These are phyloP conservation scores for Gastracanthus pulcherrimus DNA, from an alignment of 2,888 invertebrate species.

Conservation along the genomic window DNA sequence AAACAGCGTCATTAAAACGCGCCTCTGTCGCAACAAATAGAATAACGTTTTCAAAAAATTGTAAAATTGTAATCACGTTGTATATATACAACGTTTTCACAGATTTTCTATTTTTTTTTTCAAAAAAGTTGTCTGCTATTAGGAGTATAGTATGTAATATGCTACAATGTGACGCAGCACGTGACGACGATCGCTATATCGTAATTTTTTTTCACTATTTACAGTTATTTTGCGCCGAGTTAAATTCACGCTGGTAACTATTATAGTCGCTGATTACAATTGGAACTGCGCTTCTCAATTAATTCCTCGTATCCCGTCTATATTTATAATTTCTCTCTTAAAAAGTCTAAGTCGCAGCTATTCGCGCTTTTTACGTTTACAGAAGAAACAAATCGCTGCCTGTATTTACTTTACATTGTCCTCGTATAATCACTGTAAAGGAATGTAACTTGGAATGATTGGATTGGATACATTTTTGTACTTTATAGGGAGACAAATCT, in stretches of 20 bases:
- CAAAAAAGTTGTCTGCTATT: too few species aligned
- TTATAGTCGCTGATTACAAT: not conserved
- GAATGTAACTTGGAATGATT: too few species aligned
- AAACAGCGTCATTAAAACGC: too few species aligned
- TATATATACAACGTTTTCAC: too few species aligned
- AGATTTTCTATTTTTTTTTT: too few species aligned
- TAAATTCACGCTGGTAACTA: not conserved
- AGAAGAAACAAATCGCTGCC: not conserved
- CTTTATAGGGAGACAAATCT: too few species aligned
- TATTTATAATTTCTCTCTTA: constrained; percentile 18
- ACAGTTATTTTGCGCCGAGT: not conserved
- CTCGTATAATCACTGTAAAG: too few species aligned
- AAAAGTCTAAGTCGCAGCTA: constrained; percentile 7
- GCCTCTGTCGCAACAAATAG: too few species aligned
- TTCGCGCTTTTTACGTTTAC: not conserved
- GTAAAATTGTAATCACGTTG: too few species aligned
- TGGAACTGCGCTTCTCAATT: not conserved
- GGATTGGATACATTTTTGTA: too few species aligned
- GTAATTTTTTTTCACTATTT: not conserved
- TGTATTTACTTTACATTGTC: too few species aligned
- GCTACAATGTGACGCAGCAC: not conserved
- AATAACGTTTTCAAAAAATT: too few species aligned
- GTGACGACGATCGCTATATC: not conserved
- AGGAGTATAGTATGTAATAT: not conserved
- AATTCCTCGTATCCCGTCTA: not conserved